phyloP scores from a whole-genome alignment of 2,113 vertebrate species.

The Pholis gunnellus region DNA sequence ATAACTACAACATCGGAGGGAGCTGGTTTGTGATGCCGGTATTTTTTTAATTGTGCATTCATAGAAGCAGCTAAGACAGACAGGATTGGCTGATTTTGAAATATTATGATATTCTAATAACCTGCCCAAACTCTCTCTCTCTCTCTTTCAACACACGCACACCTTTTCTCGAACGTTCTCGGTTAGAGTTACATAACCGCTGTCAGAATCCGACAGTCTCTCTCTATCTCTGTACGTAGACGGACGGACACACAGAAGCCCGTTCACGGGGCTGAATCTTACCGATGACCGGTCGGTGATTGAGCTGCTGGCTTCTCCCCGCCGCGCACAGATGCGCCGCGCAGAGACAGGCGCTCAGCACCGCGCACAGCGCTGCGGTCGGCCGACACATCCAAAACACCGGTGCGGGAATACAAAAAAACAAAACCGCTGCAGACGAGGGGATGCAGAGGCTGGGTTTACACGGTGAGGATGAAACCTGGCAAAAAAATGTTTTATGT shows the following conservation, averaged over 20 bases:
- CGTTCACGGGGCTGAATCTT: slow-evolving; percentile 29
- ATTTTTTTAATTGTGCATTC: no score
- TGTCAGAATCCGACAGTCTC: not conserved
- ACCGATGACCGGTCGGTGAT: slow-evolving; percentile 82
- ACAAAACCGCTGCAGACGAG: not conserved
- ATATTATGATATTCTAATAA: not conserved
- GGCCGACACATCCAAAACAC: slow-evolving; percentile 70
- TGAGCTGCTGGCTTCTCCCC: slow-evolving; percentile 53
- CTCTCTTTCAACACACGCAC: not conserved
- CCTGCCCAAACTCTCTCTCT: not conserved
- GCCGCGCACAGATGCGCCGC: slow-evolving; percentile 43
- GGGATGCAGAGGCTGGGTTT: not conserved
- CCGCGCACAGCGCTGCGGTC: slow-evolving; percentile 67
- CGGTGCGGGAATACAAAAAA: no score
- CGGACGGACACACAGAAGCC: not conserved
- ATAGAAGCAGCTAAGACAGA: no score
- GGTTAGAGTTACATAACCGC: slow-evolving; percentile 34
- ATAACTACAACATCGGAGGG: no score
- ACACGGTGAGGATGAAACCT: no score
- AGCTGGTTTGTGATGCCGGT: no score
- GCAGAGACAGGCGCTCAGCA: slow-evolving; percentile 60
- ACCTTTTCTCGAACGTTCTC: slow-evolving; percentile 55
- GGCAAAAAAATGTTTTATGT: not conserved
- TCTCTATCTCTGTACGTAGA: not conserved
- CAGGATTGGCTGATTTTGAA: no score